Conservation (phyloP, 2,113 vertebrate genomes). For the Peromyscus leucopus region DNA sequence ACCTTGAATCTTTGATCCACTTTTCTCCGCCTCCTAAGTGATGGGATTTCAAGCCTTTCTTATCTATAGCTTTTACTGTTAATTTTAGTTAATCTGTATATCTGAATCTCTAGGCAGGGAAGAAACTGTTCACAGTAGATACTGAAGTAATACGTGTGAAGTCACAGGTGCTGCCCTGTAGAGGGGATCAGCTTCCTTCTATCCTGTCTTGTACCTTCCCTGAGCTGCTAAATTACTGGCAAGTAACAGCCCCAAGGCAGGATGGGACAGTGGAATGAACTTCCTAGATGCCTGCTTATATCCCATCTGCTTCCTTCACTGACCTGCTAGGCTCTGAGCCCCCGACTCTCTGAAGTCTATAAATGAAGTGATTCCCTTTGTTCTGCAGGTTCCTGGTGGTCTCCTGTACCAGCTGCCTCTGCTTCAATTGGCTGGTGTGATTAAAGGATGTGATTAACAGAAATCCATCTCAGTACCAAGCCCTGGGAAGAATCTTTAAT, state of each 20-base stretch:
- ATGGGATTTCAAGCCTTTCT: background rate
- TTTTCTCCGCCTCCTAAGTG: background rate
- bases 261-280: background rate
- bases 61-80: background rate
- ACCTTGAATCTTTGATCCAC: background rate
- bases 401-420: background rate
- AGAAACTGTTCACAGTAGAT: background rate
- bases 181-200: background rate
- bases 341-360: background rate
- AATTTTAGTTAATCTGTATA: background rate
- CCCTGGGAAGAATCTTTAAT: background rate
- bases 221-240: background rate
- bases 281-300: background rate
- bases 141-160: slow-evolving; percentile 21
- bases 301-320: background rate
- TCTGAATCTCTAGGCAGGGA: slow-evolving; percentile 12
- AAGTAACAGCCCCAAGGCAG: background rate
- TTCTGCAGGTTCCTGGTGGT: background rate
- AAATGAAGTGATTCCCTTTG: background rate
- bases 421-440: background rate
- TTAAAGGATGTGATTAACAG: background rate
- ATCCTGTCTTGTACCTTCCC: background rate
- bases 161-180: background rate
- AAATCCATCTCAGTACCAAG: background rate
- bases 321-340: background rate